Evolutionary conservation across 2,797 vertebrate species (phyloP).

Genomic region (Melanotaenia boesemani): DNA sequence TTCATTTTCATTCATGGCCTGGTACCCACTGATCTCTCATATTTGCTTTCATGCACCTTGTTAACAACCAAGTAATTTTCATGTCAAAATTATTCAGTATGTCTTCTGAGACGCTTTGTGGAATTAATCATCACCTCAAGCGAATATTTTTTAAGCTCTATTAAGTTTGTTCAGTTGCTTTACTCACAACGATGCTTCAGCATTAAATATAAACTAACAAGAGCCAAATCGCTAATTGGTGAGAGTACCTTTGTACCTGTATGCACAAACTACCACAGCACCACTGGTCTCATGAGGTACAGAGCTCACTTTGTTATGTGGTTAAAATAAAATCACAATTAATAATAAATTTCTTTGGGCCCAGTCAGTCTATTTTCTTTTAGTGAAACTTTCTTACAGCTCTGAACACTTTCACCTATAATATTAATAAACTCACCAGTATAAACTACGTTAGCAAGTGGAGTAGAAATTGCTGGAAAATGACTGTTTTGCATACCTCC

Average conservation of each 20-base stretch:
- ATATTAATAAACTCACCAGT: constrained; percentile 1
- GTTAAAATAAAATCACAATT: constrained; percentile 12
- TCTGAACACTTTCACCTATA: not conserved
- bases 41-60: constrained; percentile 49
- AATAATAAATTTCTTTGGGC: constrained; percentile 8
- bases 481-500: constrained; percentile 83
- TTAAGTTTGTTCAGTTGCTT: constrained; percentile 32
- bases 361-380: not conserved
- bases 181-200: constrained; percentile 20
- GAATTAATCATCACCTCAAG: constrained; percentile 49
- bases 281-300: not conserved
- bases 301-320: constrained; percentile 4
- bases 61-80: constrained; percentile 42
- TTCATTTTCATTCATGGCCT: constrained; percentile 8
- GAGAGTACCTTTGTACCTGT: not conserved
- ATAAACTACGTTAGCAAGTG: not conserved
- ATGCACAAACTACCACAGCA: constrained; percentile 19
- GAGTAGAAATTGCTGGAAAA: not conserved
- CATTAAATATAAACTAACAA: constrained; percentile 26
- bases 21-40: constrained; percentile 34
- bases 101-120: constrained; percentile 34
- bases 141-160: constrained; percentile 31
- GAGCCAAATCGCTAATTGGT: constrained; percentile 31
- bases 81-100: constrained; percentile 44
- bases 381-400: not conserved